Conservation (phyloP, 2,113 vertebrate species). For the Sinocyclocheilus anophthalmus region DNA sequence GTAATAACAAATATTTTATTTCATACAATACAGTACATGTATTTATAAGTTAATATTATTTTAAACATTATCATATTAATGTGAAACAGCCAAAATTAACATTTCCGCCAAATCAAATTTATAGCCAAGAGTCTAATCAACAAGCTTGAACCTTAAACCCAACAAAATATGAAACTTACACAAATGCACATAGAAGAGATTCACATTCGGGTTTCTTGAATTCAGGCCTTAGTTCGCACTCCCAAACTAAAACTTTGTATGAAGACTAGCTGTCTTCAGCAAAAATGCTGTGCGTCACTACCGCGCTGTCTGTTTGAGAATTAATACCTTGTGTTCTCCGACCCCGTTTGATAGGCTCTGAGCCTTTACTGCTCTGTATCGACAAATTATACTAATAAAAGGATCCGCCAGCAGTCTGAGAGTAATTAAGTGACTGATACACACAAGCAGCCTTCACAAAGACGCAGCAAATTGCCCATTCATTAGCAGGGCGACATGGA, state of each 20-base stretch:
- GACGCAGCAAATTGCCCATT: constrained; percentile 99
- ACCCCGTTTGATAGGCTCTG: constrained; percentile 37
- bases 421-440: constrained; percentile 94
- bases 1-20: too few species aligned
- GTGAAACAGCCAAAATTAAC: not conserved
- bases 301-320: constrained; percentile 22
- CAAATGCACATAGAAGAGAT: not conserved
- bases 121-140: not conserved
- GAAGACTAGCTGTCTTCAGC: not conserved
- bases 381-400: constrained; percentile 88
- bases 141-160: not conserved
- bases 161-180: not conserved
- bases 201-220: not conserved
- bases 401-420: constrained; percentile 82
- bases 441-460: constrained; percentile 92
- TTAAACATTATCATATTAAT: not conserved
- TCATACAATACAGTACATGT: too few species aligned
- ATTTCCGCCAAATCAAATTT: not conserved
- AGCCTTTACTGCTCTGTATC: constrained; percentile 76
- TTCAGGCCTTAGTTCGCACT: not conserved
- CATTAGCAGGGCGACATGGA: constrained; percentile 91
- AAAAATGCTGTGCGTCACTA: not conserved
- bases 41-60: not conserved
- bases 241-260: not conserved
- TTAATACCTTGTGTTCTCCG: constrained; percentile 41